Base-by-base conservation (phyloP, 2,113 vertebrate species). In the Bambusicola thoracicus region DNA sequence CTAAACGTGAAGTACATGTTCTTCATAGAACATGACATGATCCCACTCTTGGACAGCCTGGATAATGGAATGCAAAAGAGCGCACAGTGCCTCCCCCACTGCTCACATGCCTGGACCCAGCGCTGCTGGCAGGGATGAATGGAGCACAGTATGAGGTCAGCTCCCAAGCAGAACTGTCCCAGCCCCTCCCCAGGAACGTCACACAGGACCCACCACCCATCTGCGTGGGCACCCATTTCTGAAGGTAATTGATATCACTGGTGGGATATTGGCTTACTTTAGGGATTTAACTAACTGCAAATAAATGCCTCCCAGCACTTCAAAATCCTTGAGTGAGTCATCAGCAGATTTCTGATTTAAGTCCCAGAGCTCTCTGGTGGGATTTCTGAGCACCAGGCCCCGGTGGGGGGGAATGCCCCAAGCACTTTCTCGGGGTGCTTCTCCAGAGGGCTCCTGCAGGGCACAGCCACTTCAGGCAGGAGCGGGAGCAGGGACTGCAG, bases 61-160 rank as follows among this genome's bases (percentile, higher is more conserved):
- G 66, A 25, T 30, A 41, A 21, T 3, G 4, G 48, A 14, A 53
- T 20, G 14, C 0, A 6, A 21, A 68, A 69, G 9, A 74, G 36
- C 30, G 6, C 0, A 2, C n/a, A 24, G 1, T 7, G 34, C 53
- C 25, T 77, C 3, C 55, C 61, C 68, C 25, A 22, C 16, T 56
- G 55, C 44, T 66, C 36, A 7, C 7, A 1, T 1, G 30, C 13
- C 34, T 41, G 0, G 0, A 3, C 25, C 13, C 67, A 32, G 29
- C 1, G 0, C 5, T 0, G 0, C 9, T 15, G 36, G 41, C 67
- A 55, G 30, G 49, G 11, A 30, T 2, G 0, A 11, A 48, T 4
- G 19, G 56, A 7, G n/a, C 19, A 25, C 19, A 19, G 17, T 4
- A 2, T 11, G 24, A 27, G 25, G 18, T 11, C 1, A 0, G 15